Percentiles rank a stretch among this genome's conserved stretches.
Evolutionary conservation across 2,888 invertebrate genomes (phyloP).

Genomic region (Hyposoter dolosus): DNA sequence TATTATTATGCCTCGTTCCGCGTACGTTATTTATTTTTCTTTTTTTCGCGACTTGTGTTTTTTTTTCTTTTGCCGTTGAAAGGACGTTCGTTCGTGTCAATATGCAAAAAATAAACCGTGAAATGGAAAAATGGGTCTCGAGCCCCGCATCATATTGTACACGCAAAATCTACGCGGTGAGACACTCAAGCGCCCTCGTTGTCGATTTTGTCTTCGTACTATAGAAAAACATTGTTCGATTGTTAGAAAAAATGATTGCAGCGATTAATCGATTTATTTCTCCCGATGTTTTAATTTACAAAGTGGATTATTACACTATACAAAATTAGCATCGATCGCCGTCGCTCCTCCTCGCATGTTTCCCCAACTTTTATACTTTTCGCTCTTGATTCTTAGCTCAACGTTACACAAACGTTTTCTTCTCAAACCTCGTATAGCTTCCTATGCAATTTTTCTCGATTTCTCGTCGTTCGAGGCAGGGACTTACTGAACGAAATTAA

Average conservation of each 20-base stretch:
- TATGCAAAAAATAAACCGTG: background rate
- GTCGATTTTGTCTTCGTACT: background rate
- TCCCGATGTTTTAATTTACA: constrained; percentile 39
- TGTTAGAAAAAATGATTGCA: background rate
- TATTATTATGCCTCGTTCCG: constrained; percentile 18
- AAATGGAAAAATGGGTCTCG: constrained; percentile 20
- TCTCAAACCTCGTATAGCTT: background rate
- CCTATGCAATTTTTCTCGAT: background rate
- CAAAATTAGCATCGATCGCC: constrained; percentile 6
- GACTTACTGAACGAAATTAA: constrained; percentile 56
- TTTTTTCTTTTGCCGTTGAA: background rate
- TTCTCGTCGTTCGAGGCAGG: constrained; percentile 50
- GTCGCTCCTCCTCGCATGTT: background rate
- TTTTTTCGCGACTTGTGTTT: background rate
- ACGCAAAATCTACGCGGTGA: background rate
- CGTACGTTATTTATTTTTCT: background rate
- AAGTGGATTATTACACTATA: constrained; percentile 30
- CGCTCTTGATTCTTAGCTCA: background rate
- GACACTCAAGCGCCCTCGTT: background rate
- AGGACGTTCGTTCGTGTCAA: background rate
- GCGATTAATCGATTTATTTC: constrained; percentile 23
- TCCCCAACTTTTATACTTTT: background rate
- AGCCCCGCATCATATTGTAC: background rate
- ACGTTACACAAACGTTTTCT: constrained; percentile 18
- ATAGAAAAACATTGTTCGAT: background rate